Conservation (phyloP, 2,797 vertebrate genomes). For the Diceros bicornis region DNA sequence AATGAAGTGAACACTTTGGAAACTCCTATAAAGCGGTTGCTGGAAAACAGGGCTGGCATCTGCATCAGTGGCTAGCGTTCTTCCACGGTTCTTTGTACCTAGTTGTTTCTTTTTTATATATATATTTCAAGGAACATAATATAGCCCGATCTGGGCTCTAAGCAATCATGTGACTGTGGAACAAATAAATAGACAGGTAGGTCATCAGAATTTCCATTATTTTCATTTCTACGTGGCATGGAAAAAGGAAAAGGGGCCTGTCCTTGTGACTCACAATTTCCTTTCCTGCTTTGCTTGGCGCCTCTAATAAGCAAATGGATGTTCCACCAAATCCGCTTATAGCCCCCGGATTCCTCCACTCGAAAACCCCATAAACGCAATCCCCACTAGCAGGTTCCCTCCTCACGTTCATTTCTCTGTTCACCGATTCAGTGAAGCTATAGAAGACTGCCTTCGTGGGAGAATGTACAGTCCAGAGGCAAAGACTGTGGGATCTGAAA, state of each 20-base stretch:
- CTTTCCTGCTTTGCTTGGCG: neutral
- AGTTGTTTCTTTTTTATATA: neutral
- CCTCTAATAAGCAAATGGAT: neutral
- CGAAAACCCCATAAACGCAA: too few species aligned
- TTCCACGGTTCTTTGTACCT: neutral
- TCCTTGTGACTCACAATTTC: neutral
- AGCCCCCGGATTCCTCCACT: neutral
- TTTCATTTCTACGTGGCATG: neutral
- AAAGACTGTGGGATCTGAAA: neutral
- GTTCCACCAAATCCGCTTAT: rapidly evolving
- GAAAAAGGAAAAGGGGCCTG: neutral
- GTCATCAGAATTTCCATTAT: neutral
- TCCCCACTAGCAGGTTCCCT: neutral
- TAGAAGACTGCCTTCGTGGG: neutral
- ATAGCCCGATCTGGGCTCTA: neutral
- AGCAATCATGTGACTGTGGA: neutral
- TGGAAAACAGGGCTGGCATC: neutral
- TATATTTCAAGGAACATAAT: neutral
- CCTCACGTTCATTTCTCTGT: neutral
- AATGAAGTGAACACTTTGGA: neutral
- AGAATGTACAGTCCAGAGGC: neutral
- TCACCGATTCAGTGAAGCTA: neutral
- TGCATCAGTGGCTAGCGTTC: neutral
- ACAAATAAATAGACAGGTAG: neutral
- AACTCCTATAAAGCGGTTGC: neutral